Base-by-base conservation (phyloP, 2,888 invertebrate genomes). In the Xestia ashworthii region DNA sequence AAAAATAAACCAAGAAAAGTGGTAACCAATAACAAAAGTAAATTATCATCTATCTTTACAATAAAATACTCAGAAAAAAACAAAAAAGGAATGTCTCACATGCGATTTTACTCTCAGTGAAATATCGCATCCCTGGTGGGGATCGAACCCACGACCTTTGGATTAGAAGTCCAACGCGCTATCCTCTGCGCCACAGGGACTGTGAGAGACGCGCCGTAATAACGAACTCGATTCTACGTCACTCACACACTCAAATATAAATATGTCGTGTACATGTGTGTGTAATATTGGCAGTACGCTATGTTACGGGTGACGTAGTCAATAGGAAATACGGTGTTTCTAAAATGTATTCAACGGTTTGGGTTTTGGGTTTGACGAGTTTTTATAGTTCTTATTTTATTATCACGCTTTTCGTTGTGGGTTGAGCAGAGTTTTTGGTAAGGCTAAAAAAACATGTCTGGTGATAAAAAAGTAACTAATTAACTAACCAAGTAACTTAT, bases 121-220 rank as follows among this genome's bases (percentile, higher is more conserved):
- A 50, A 79, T 32, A 78, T 81, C 65, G 90, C 97, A 98, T 98
- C 98, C 98, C 98, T 98, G 97, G 98, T 97, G 98, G 98, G 98
- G 98, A 98, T 98, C 98, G 98, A 98, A 98, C 98, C 98, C 98
- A 98, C 98, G 98, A 98, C 98, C 98, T 98, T 98, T 98, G 98
- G 98, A 98, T 98, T 98, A 98, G 98, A 98, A 98, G 98, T 98
- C 98, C 98, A 98, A 98, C 98, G 98, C 98, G 98, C 98, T 98
- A 98, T 98, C 98, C 98, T 97, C 98, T 98, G 98, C 98, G 98
- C 98, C 97, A 98, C 97, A 98, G 98, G 98, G 98, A 98, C 98
- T 79, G 78, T 88, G 79, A 14, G 1, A 2, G 14, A 0, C 0
- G 0, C 0, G 25, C 22, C 84, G 92, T 94, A 95, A 95, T 93